Conservation (phyloP, 2,113 vertebrate species). For the Phaethornis superciliosus region DNA sequence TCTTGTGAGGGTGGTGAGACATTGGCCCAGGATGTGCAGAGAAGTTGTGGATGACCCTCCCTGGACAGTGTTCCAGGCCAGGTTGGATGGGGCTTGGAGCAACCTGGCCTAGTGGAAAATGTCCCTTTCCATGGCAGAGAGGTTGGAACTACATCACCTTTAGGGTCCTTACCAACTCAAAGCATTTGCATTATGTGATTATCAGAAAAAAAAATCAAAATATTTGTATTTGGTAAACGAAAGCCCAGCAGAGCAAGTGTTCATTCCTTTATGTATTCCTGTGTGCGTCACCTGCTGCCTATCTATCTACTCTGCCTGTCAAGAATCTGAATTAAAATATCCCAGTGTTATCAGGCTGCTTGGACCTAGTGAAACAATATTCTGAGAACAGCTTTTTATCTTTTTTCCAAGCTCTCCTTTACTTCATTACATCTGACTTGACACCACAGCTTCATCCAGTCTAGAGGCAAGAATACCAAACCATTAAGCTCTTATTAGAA, state of each 20-base stretch:
- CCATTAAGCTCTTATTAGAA: neutral
- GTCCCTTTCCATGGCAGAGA: no score
- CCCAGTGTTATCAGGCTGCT: neutral
- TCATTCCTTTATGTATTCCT: neutral
- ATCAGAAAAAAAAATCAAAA: neutral
- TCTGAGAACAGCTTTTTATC: neutral
- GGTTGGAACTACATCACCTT: no score
- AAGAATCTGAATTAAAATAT: neutral
- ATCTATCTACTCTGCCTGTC: neutral
- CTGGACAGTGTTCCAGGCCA: no score
- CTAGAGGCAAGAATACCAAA: neutral
- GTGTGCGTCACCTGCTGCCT: neutral
- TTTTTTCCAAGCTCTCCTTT: neutral
- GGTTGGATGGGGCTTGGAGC: no score
- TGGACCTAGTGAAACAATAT: neutral
- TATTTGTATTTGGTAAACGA: neutral
- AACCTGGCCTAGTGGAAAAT: no score
- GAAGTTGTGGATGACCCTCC: no score
- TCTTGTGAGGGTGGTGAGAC: no score
- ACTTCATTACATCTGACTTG: neutral
- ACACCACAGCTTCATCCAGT: neutral
- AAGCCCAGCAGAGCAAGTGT: neutral
- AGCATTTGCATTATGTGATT: neutral
- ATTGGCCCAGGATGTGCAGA: no score
- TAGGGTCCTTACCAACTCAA: no score